Percentiles rank a stretch among this genome's conserved stretches.
Evolutionary conservation across 2,888 invertebrate genomes (phyloP).

Genomic region (Agrochola macilenta): DNA sequence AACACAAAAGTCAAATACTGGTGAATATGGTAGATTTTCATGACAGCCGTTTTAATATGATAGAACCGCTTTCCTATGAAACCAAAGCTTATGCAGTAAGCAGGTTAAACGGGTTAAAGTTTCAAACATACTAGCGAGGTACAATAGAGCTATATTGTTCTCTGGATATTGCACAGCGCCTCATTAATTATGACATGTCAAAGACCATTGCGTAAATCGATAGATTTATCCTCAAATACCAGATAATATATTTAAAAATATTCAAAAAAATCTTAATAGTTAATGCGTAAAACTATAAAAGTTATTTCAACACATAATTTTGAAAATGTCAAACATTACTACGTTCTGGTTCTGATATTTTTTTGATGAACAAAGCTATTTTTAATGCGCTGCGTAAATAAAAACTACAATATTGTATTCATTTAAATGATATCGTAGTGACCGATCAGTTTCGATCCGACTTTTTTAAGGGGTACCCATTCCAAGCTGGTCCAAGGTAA

Average conservation of each 20-base stretch:
- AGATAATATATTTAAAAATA: constrained; percentile 3
- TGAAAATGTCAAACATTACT: constrained; percentile 6
- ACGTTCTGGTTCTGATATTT: neutral
- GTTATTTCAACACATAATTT: neutral
- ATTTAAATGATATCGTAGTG: neutral
- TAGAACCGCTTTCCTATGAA: too few species aligned
- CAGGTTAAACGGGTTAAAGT: neutral
- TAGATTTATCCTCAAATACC: neutral
- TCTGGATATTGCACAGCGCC: neutral
- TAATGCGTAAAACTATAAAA: neutral
- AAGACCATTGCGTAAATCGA: constrained; percentile 1
- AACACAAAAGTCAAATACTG: too few species aligned
- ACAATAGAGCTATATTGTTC: neutral
- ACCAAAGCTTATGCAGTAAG: neutral
- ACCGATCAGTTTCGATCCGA: neutral
- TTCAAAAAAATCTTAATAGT: neutral
- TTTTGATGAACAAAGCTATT: neutral
- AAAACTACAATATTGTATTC: neutral
- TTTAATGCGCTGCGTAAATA: neutral
- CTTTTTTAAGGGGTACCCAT: too few species aligned
- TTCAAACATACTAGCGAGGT: neutral
- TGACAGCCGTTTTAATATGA: too few species aligned
- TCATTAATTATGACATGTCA: neutral
- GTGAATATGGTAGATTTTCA: too few species aligned
- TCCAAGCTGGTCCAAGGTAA: too few species aligned